phyloP scores from a whole-genome alignment of 2,888 invertebrate species.

The Drosophila lacicola region DNA sequence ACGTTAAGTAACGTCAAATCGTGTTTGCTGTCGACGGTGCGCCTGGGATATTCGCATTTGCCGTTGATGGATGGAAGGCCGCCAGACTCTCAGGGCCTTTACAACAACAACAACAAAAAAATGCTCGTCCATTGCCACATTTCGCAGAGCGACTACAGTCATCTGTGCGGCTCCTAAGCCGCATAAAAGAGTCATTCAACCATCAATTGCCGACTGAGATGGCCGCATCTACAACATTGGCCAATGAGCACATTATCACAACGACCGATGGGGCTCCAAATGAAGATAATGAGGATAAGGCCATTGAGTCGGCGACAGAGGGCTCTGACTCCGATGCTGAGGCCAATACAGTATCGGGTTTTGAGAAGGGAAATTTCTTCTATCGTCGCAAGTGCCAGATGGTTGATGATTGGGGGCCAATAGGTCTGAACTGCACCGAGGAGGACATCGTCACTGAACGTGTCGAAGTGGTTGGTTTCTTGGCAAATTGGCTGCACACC shows the following conservation, averaged over 20 bases:
- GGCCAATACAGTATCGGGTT: constrained; percentile 11
- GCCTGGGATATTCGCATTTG: constrained; percentile 29
- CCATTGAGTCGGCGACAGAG: constrained; percentile 20
- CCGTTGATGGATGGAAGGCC: constrained; percentile 48
- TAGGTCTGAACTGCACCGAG: constrained; percentile 78
- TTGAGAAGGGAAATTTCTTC: constrained; percentile 63
- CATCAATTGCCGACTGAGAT: constrained; percentile 35
- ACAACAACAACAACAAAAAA: constrained; percentile 12
- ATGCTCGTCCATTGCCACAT: constrained; percentile 42
- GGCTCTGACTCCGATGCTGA: constrained; percentile 2
- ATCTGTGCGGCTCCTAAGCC: constrained; percentile 56
- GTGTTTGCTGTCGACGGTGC: constrained; percentile 39
- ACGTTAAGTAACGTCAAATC: constrained; percentile 50
- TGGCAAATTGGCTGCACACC: constrained; percentile 90
- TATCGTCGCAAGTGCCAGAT: constrained; percentile 73
- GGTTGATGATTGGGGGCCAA: constrained; percentile 78
- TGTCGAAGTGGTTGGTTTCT: constrained; percentile 87
- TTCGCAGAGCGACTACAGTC: constrained; percentile 65
- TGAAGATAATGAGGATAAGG: constrained; percentile 33
- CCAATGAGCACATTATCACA: constrained; percentile 50
- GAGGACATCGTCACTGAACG: constrained; percentile 73
- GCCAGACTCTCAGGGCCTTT: constrained; percentile 9
- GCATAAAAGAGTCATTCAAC: constrained; percentile 61
- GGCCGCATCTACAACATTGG: constrained; percentile 24
- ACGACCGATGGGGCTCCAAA: constrained; percentile 27